Evolutionary conservation across 1,140 invertebrate genomes (phyloP).

Genomic region (Pollicipes pollicipes): DNA sequence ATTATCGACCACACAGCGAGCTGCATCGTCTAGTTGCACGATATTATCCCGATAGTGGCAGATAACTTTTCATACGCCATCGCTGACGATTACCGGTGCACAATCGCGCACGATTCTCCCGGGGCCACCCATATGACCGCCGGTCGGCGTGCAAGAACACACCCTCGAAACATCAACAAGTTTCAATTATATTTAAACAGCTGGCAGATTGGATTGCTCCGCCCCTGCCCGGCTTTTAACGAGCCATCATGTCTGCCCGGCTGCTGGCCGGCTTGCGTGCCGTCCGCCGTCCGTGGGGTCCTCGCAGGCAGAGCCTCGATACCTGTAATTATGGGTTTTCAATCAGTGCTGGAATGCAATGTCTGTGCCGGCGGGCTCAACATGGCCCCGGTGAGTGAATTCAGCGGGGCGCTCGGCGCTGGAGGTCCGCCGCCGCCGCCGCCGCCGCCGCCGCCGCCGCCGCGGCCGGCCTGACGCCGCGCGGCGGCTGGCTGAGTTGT

Average conservation of each 20-base stretch:
- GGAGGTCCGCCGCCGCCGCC: background rate
- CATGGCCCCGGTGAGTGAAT: no score
- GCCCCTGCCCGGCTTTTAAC: background rate
- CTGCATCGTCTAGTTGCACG: background rate
- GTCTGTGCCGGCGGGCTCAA: background rate
- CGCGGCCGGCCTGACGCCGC: no score
- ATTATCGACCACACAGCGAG: background rate
- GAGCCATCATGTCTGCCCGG: background rate
- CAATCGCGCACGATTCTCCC: background rate
- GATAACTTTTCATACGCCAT: background rate
- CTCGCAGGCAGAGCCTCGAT: background rate
- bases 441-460: no score
- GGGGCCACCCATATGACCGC: background rate
- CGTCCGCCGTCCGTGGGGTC: background rate
- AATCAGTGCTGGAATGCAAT: background rate
- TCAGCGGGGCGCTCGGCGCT: no score
- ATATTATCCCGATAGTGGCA: background rate
- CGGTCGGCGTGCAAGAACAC: background rate
- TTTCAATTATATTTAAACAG: conserved; percentile 2
- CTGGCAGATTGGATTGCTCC: background rate
- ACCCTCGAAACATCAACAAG: background rate
- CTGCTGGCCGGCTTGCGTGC: background rate
- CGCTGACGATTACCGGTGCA: background rate
- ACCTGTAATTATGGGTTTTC: conserved; percentile 1
- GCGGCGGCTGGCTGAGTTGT: background rate